A percentile compares a stretch with the other conserved stretches of the same genome.
Evolutionary conservation across 2,888 invertebrate genomes (phyloP).

Genomic region (Troides helena): DNA sequence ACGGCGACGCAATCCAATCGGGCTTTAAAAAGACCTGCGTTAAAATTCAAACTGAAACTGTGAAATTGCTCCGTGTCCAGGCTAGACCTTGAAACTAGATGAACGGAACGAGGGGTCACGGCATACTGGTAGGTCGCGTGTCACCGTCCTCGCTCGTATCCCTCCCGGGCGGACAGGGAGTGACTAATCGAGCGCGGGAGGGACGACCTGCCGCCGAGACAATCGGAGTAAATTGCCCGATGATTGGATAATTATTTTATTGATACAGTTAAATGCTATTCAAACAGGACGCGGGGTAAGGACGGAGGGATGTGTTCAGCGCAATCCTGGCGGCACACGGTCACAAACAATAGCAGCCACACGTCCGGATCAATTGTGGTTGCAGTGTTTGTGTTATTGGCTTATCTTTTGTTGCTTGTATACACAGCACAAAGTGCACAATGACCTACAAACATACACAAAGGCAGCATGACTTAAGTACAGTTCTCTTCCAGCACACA

Average conservation of each 20-base stretch:
- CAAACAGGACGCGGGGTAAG: constrained; percentile 44
- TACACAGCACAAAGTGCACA: neutral
- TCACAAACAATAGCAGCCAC: neutral
- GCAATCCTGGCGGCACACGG: constrained; percentile 2
- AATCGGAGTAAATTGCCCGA: constrained; percentile 71
- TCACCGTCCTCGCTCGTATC: constrained; percentile 43
- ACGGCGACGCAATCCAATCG: constrained; percentile 19
- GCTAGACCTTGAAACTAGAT: constrained; percentile 59
- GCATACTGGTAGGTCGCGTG: constrained; percentile 51
- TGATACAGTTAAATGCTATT: constrained; percentile 71
- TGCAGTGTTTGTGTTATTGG: neutral
- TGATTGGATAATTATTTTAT: constrained; percentile 80
- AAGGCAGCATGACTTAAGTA: no score
- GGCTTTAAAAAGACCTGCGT: constrained; percentile 24
- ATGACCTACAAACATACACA: no score
- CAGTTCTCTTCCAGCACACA: no score
- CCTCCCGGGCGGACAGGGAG: constrained; percentile 41
- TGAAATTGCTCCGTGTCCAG: constrained; percentile 34
- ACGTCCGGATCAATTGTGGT: neutral
- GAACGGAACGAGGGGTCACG: constrained; percentile 54
- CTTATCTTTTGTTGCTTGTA: neutral
- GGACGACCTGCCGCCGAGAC: constrained; percentile 45
- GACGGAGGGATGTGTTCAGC: constrained; percentile 34
- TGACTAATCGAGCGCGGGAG: constrained; percentile 39
- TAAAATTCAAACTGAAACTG: constrained; percentile 32